A percentile compares a stretch with the other conserved stretches of the same genome.
Conservation (phyloP, 2,797 vertebrate genomes). For the Anas acuta region DNA sequence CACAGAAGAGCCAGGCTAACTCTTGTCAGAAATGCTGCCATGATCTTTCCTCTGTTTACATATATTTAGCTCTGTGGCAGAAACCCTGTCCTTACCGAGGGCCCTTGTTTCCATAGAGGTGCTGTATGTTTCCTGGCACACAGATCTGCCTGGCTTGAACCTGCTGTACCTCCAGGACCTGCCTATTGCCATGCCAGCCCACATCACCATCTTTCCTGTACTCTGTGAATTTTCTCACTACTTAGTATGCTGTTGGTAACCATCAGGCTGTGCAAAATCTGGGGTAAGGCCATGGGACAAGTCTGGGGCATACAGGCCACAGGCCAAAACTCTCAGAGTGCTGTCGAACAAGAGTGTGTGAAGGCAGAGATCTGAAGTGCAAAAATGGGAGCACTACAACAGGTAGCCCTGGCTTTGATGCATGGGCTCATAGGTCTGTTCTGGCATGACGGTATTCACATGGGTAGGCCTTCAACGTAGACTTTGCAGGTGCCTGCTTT, state of each 20-base stretch:
- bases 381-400: not conserved
- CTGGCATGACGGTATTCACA: not conserved
- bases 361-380: not conserved
- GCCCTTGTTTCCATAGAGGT: not conserved
- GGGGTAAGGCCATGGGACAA: not conserved
- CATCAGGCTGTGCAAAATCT: not conserved
- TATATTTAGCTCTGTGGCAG: not conserved
- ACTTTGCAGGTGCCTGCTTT: not conserved
- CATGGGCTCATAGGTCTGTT: not conserved
- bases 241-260: not conserved
- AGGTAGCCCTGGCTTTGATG: not conserved
- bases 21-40: not conserved
- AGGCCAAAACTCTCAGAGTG: not conserved
- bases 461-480: not conserved
- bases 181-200: rapidly evolving
- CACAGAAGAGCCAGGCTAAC: not conserved
- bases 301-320: not conserved
- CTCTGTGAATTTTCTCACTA: not conserved
- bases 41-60: not conserved
- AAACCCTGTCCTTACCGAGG: not conserved
- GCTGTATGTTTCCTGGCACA: not conserved
- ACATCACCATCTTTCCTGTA: not conserved
- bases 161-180: not conserved
- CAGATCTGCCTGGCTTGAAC: not conserved
- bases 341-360: not conserved